Conservation (phyloP, 2,888 invertebrate species). For the Formica aserva region DNA sequence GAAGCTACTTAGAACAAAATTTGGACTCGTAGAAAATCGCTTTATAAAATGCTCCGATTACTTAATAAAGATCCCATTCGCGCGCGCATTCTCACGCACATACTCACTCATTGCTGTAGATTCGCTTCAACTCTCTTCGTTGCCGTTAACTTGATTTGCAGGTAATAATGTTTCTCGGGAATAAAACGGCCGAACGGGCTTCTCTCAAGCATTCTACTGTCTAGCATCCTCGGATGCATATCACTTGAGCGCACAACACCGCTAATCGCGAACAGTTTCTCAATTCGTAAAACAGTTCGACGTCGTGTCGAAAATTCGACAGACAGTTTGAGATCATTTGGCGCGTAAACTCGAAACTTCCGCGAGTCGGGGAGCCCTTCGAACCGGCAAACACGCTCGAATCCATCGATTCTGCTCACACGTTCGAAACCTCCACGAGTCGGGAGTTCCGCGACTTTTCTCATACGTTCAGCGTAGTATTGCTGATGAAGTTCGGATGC, state of each 20-base stretch:
- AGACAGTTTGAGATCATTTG: conserved; percentile 22
- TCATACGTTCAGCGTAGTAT: conserved; percentile 79
- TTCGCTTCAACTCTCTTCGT: conserved; percentile 35
- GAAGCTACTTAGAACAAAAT: conserved; percentile 60
- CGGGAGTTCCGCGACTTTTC: conserved; percentile 76
- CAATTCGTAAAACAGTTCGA: conserved; percentile 24
- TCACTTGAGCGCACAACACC: conserved; percentile 35
- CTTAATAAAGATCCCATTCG: conserved; percentile 46
- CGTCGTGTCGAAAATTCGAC: conserved; percentile 27
- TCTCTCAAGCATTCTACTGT: neutral
- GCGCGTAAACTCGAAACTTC: conserved; percentile 66
- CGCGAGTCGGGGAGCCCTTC: conserved; percentile 66
- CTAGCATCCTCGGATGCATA: neutral
- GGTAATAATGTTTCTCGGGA: conserved; percentile 24
- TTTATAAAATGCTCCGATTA: conserved; percentile 76
- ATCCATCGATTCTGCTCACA: conserved; percentile 56
- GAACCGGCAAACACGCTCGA: conserved; percentile 44
- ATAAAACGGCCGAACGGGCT: conserved; percentile 4
- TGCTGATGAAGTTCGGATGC: conserved; percentile 80
- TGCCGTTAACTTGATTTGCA: conserved; percentile 37
- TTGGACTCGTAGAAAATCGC: conserved; percentile 78
- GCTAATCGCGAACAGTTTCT: conserved; percentile 7
- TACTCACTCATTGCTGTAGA: neutral
- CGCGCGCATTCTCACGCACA: conserved; percentile 19
- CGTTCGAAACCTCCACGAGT: conserved; percentile 76